phyloP scores from a whole-genome alignment of 2,888 invertebrate species.

The Ecdyonurus torrentis region DNA sequence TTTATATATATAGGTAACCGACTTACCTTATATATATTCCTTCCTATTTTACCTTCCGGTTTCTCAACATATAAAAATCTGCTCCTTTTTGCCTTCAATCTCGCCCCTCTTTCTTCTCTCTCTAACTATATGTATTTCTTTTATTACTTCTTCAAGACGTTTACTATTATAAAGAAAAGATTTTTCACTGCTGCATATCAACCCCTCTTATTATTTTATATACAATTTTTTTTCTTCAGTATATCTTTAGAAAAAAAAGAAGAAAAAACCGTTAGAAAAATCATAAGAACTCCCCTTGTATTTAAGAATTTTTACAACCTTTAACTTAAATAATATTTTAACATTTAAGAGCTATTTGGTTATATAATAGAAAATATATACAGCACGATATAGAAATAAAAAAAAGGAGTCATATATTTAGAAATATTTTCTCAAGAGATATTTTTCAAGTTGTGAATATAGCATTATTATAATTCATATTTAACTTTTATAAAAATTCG shows the following conservation, averaged over 20 bases:
- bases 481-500: not conserved
- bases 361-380: too few species aligned
- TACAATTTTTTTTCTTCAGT: not conserved
- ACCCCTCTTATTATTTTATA: not conserved
- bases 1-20: too few species aligned
- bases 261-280: not conserved
- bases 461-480: not conserved
- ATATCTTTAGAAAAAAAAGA: not conserved
- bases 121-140: not conserved
- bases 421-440: not conserved
- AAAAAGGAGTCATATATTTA: not conserved
- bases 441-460: not conserved
- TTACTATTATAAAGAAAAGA: not conserved
- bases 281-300: not conserved
- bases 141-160: not conserved
- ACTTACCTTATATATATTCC: not conserved
- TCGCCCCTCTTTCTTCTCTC: not conserved
- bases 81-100: too few species aligned
- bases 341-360: not conserved
- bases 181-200: not conserved
- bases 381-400: not conserved
- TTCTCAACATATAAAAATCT: too few species aligned
- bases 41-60: not conserved
- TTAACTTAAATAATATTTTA: not conserved
- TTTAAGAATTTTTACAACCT: not conserved